Percentiles rank a stretch among this genome's conserved stretches.
Evolutionary conservation across 2,797 vertebrate genomes (phyloP).

Genomic region (Vespertilio murinus): DNA sequence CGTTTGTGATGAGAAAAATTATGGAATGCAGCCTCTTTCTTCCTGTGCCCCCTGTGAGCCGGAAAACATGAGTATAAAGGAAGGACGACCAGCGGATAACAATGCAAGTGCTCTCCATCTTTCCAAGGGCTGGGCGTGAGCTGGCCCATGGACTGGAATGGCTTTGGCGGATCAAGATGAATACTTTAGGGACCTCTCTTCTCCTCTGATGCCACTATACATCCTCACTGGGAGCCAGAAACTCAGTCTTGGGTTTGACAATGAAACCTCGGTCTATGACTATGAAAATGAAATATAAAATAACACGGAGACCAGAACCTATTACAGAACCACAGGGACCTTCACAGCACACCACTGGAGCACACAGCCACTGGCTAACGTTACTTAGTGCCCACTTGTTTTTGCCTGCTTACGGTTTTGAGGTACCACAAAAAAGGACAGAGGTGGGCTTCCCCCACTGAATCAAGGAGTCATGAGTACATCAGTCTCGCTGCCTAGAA

Average conservation of each 20-base stretch:
- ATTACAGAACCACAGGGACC: not conserved
- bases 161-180: not conserved
- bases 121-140: not conserved
- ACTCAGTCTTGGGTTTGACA: not conserved
- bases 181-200: not conserved
- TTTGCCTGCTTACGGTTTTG: not conserved
- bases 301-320: not conserved
- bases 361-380: fast-evolving
- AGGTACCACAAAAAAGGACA: not conserved
- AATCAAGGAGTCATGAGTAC: not conserved
- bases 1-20: not conserved
- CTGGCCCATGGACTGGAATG: not conserved
- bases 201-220: not conserved
- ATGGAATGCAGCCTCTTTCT: not conserved
- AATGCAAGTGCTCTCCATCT: not conserved
- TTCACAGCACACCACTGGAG: not conserved
- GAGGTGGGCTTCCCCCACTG: not conserved
- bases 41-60: not conserved
- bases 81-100: not conserved
- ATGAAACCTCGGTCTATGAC: not conserved
- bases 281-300: not conserved
- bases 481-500: not conserved
- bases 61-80: not conserved
- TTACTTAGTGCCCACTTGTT: not conserved
- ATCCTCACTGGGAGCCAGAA: not conserved